A percentile compares a stretch with the other conserved stretches of the same genome.
phyloP scores from a whole-genome alignment of 1,140 invertebrate species.

The Leptoteleia sp. region DNA sequence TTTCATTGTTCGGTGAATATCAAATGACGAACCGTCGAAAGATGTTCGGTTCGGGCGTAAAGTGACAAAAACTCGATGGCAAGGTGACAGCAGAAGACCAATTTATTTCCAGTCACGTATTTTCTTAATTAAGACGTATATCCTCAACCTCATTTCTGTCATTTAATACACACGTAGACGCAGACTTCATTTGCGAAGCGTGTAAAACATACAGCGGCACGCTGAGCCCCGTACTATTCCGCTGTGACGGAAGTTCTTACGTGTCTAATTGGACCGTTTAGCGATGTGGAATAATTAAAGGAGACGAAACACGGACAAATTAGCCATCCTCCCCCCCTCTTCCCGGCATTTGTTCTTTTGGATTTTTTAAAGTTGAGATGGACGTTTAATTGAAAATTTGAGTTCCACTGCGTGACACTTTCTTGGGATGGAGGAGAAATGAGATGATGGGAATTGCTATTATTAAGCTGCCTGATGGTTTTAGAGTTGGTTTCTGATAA shows the following conservation, averaged over 20 bases:
- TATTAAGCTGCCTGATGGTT: too few species aligned
- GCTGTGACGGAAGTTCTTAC: constrained; percentile 52
- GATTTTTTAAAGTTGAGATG: constrained; percentile 26
- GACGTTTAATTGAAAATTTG: constrained; percentile 37
- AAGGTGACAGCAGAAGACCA: constrained; percentile 16
- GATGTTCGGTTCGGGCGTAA: neutral
- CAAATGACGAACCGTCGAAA: neutral
- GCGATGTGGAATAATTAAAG: constrained; percentile 60
- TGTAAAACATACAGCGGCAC: constrained; percentile 57
- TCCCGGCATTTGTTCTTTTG: constrained; percentile 20
- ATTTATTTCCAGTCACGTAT: constrained; percentile 62
- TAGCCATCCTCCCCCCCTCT: too few species aligned
- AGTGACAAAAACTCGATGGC: constrained; percentile 29
- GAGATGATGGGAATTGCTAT: neutral
- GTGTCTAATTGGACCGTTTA: constrained; percentile 64
- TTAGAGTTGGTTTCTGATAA: too few species aligned
- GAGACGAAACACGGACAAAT: constrained; percentile 48
- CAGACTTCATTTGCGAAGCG: constrained; percentile 52
- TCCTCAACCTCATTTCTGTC: constrained; percentile 34
- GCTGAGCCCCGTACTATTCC: constrained; percentile 36
- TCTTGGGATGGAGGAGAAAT: neutral
- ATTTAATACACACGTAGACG: constrained; percentile 44
- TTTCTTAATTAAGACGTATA: constrained; percentile 61
- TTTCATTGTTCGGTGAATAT: constrained; percentile 3
- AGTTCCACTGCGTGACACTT: neutral